Evolutionary conservation across 2,888 invertebrate genomes (phyloP), one percentile per base, ranked within the genome.

Genomic region (Orthosia gothica): DNA sequence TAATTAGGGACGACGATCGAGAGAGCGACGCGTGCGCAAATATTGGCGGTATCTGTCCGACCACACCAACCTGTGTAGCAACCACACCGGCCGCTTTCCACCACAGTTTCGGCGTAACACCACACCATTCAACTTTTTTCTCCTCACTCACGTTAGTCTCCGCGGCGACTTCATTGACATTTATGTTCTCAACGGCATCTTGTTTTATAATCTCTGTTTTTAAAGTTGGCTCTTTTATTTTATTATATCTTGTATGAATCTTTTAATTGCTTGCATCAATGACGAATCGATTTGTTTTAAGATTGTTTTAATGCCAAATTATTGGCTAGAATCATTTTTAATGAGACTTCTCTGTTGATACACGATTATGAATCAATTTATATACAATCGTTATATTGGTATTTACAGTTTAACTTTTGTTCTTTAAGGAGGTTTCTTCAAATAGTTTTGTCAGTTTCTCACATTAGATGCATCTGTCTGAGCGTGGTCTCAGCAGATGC

Each of bases 81-180:
- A 62, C 76, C 82, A 63, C 83, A 86, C 81, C 79, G 80, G 72
- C 73, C 77, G 80, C 87, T 89, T 89, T 89, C 89, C 83, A 87
- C 79, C 58, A 64, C 82, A 83, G 83, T 87, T 89, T 89, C 84
- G 86, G 84, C 84, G 76, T 81, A 82, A 84, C 74, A 78, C 83
- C 72, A 66, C 78, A 82, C 72, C 88, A 84, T 89, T 86, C 84
- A 84, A 78, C 82, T 85, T 89, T 89, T 91, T 82, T 79, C 70
- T 84, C 71, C 70, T 76, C 73, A 82, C 70, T 77, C 70, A 83
- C 81, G 77, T 55, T 50, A 54, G 26, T 57, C 70, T 70, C 71
- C 70, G 79, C 77, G 79, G 55, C 76, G 70, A 83, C 80, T 84
- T 70, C 82, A 77, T 79, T 82, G 81, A 79, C 79, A 82, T 85